Evolutionary conservation across 2,888 invertebrate genomes (phyloP).

Genomic region (Rotaria sp.): DNA sequence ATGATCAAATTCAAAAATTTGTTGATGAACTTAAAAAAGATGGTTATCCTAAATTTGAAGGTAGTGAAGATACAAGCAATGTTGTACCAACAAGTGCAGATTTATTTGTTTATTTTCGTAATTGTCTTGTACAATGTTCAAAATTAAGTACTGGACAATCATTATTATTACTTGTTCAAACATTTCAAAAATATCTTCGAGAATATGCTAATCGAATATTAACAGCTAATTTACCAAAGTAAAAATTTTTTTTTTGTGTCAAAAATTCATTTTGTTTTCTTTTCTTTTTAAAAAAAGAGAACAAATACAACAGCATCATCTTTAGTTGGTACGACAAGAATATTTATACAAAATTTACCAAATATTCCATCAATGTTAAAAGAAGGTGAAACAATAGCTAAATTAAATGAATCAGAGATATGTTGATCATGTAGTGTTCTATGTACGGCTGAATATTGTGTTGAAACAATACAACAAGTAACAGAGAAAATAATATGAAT

Average conservation of each 20-base stretch:
- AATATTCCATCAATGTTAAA: slow-evolving; percentile 66
- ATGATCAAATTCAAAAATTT: slow-evolving; percentile 76
- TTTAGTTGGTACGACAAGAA: slow-evolving; percentile 36
- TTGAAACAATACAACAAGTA: slow-evolving; percentile 85
- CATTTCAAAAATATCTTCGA: slow-evolving; percentile 85
- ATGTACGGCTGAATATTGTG: slow-evolving; percentile 93
- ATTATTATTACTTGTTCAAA: slow-evolving; percentile 76
- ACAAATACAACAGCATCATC: slow-evolving; percentile 20
- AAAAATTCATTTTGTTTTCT: neutral
- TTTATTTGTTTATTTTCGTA: slow-evolving; percentile 87
- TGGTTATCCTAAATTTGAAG: slow-evolving; percentile 46
- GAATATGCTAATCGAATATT: slow-evolving; percentile 77
- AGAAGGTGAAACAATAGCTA: slow-evolving; percentile 62
- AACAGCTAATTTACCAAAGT: slow-evolving; percentile 72
- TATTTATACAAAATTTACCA: slow-evolving; percentile 38
- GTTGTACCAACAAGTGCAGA: slow-evolving; percentile 87
- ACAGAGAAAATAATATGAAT: too few species aligned
- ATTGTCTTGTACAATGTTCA: slow-evolving; percentile 81
- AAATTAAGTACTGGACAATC: slow-evolving; percentile 76
- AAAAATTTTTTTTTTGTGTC: slow-evolving; percentile 44
- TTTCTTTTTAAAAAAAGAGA: neutral
- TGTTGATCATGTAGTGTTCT: slow-evolving; percentile 71
- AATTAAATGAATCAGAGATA: slow-evolving; percentile 63
- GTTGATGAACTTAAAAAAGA: slow-evolving; percentile 50
- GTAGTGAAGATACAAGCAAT: slow-evolving; percentile 55